Evolutionary conservation across 2,888 invertebrate genomes (phyloP), one percentile per base, ranked within the genome.

Genomic region (Neoaliturus tenellus): DNA sequence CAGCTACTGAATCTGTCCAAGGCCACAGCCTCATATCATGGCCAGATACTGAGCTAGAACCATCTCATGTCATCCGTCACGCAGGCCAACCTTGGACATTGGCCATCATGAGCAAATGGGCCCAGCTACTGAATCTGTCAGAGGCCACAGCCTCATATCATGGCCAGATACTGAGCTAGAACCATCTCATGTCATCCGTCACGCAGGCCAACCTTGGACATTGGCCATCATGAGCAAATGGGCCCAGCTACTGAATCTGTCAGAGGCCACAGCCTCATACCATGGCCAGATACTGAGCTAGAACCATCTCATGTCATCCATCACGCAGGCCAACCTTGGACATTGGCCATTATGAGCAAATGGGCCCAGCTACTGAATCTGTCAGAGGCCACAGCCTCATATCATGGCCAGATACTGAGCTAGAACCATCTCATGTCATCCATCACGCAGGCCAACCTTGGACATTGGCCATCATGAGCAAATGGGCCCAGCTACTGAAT

Each of bases 401-500:
- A 28, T 25, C 14, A 62, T 14, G 31, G 62, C 31, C 5, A 62
- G 55, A 20, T 55, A 23, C 55, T 23, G 25, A 25, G 55, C 55
- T 44, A 55, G 55, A 55, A 23, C 8, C 55, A 20, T 55, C 55
- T 6, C 55, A 23, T 20, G 23, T 55, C 55, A 48, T 4, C 5
- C 48, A 55, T 12, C 55, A 4, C 6, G 23, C 55, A 55, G 2
- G 5, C 3, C 25, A 55, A 14, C 5, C 55, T 8, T 4, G 55
- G 55, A 55, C 55, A 23, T 23, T 55, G 55, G 20, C 23, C 55
- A 20, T 55, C 23, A 55, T 55, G 55, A 23, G 55, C 55, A 55
- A 55, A 55, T 55, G 55, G 62, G n/a, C 62, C 62, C 55, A 28
- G 62, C 62, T 31, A 62, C 62, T 28, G 62, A 31, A 62, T 28